These are phyloP conservation scores for Coracopsis vasa DNA, from an alignment of 2,113 vertebrate genomes.

Conservation along the genomic window DNA sequence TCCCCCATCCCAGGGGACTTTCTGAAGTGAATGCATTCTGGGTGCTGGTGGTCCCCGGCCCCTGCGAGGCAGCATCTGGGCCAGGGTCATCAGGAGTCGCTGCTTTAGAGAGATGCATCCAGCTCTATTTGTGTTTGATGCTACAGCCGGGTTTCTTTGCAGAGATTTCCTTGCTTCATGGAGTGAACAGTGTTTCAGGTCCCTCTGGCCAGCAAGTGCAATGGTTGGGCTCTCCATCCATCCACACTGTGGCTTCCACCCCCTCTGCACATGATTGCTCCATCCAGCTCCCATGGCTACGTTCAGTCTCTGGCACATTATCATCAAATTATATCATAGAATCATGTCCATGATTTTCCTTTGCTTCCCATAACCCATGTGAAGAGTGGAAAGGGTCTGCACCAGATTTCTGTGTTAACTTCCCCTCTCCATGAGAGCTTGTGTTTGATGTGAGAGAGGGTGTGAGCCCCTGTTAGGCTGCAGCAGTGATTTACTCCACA, in stretches of 20 bases:
- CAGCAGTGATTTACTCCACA: neutral
- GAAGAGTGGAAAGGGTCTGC: neutral
- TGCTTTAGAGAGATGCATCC: neutral
- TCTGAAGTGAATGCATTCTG: accelerated
- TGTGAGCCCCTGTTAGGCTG: neutral
- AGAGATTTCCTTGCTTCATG: neutral
- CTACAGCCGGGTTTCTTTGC: neutral
- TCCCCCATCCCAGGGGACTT: neutral
- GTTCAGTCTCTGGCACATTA: neutral
- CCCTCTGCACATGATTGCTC: accelerated
- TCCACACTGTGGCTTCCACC: neutral
- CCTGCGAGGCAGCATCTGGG: accelerated
- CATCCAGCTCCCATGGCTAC: accelerated
- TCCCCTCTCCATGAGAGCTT: accelerated
- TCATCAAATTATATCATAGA: neutral
- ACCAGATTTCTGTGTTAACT: neutral
- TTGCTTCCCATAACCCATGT: accelerated
- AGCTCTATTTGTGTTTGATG: neutral
- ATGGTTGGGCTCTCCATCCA: neutral
- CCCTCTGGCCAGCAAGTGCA: neutral
- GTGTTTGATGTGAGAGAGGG: accelerated
- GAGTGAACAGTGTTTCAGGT: neutral
- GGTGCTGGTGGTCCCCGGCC: neutral
- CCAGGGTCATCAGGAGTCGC: accelerated
- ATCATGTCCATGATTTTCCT: neutral